phyloP scores from a whole-genome alignment of 1,140 invertebrate species.

The Anadara kagoshimensis region DNA sequence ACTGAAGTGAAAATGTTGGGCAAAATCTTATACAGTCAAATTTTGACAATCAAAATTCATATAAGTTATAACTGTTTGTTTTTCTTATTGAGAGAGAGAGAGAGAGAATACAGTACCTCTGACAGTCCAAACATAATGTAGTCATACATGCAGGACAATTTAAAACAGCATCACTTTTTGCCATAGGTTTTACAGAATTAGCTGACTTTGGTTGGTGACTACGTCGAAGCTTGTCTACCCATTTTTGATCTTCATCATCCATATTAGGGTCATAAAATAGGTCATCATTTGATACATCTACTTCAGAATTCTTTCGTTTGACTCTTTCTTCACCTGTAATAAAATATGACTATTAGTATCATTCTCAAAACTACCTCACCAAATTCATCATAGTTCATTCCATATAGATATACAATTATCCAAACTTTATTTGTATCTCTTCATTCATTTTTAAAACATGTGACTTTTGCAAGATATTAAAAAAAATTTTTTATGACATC shows the following conservation, averaged over 20 bases:
- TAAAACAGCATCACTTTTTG: slow-evolving; percentile 77
- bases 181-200: slow-evolving; percentile 36
- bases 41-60: no score
- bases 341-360: background rate
- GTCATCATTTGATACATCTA: slow-evolving; percentile 73
- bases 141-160: slow-evolving; percentile 81
- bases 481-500: no score
- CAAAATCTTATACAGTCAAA: no score
- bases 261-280: slow-evolving; percentile 79
- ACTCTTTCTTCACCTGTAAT: slow-evolving; percentile 34
- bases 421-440: no score
- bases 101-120: slow-evolving; percentile 70
- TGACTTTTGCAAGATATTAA: no score
- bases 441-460: no score
- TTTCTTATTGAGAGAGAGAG: no score
- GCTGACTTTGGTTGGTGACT: slow-evolving; percentile 49
- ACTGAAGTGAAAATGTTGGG: no score
- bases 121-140: slow-evolving; percentile 79
- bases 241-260: slow-evolving; percentile 79
- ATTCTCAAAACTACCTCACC: no score
- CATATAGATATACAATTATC: no score
- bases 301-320: slow-evolving; percentile 36
- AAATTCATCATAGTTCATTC: no score
- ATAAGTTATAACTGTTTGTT: no score
- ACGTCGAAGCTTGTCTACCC: slow-evolving; percentile 75